Evolutionary conservation across 53 echinoderm and acorn worm genomes (phyloP).

Genomic region (Echinarachnius parma): DNA sequence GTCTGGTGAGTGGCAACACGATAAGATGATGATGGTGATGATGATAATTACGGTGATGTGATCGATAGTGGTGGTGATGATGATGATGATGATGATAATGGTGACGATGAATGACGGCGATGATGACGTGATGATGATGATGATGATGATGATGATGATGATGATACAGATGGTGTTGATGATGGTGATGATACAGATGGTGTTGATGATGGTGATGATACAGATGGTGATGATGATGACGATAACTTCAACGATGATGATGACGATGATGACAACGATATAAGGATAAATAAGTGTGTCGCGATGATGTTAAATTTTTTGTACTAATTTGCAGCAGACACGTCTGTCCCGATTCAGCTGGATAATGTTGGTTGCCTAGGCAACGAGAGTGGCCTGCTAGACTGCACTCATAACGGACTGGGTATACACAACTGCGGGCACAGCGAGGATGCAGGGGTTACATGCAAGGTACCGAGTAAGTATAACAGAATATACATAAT

Average conservation of each 20-base stretch:
- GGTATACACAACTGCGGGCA: constrained; percentile 59
- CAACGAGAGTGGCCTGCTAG: constrained; percentile 38
- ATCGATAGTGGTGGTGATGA: background rate
- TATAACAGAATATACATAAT: background rate
- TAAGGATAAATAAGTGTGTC: background rate
- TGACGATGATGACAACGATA: background rate
- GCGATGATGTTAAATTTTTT: background rate
- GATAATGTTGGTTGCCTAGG: constrained; percentile 58
- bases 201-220: too few species aligned
- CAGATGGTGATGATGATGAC: background rate
- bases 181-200: background rate
- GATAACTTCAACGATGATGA: background rate
- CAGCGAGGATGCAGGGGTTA: constrained; percentile 60
- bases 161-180: background rate
- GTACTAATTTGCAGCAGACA: constrained; percentile 9
- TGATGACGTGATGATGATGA: background rate
- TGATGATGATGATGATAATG: background rate
- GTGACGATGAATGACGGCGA: background rate
- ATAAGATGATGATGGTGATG: constrained; percentile 8
- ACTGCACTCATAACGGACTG: constrained; percentile 46
- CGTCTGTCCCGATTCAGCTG: constrained; percentile 32
- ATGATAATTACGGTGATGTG: background rate
- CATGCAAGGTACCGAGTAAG: constrained; percentile 49
- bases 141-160: constrained; percentile 2
- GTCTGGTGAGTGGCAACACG: too few species aligned